phyloP scores from a whole-genome alignment of 2,113 vertebrate genomes.

The Paralichthys olivaceus region DNA sequence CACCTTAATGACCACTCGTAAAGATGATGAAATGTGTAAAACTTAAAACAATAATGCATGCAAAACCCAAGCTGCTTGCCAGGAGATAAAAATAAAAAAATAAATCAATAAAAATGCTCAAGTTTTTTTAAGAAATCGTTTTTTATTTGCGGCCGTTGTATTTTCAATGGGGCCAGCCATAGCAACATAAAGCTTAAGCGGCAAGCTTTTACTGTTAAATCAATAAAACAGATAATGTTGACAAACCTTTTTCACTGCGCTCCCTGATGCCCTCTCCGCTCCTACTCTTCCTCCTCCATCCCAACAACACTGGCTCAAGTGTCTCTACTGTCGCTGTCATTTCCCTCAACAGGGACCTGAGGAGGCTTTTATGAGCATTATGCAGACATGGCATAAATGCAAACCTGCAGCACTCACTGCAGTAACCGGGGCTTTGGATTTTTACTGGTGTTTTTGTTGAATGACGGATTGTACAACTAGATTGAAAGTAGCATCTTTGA shows the following conservation, averaged over 20 bases:
- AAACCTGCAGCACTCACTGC: background rate
- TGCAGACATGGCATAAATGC: background rate
- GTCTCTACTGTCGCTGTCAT: conserved; percentile 40
- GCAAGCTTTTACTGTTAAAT: conserved; percentile 84
- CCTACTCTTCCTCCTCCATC: conserved; percentile 39
- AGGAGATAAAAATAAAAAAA: conserved; percentile 49
- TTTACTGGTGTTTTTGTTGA: background rate
- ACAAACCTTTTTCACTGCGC: conserved; percentile 83
- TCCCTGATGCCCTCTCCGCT: conserved; percentile 49
- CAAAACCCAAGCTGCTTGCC: conserved; percentile 46
- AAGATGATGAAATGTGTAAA: conserved; percentile 60
- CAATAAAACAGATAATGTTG: conserved; percentile 87
- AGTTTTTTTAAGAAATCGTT: conserved; percentile 67
- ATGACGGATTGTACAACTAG: conserved; percentile 7
- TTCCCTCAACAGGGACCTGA: conserved; percentile 35
- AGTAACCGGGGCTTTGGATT: background rate
- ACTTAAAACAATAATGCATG: conserved; percentile 40
- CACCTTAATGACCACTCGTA: conserved; percentile 52
- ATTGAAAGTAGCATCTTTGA: background rate
- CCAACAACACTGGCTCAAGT: conserved; percentile 61
- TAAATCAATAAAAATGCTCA: conserved; percentile 51
- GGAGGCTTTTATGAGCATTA: conserved; percentile 22
- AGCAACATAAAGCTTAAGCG: conserved; percentile 84
- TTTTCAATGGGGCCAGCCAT: conserved; percentile 78
- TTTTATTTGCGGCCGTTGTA: conserved; percentile 80